Conservation (phyloP, 2,113 vertebrate genomes). For the Microcebus ravelobensis region DNA sequence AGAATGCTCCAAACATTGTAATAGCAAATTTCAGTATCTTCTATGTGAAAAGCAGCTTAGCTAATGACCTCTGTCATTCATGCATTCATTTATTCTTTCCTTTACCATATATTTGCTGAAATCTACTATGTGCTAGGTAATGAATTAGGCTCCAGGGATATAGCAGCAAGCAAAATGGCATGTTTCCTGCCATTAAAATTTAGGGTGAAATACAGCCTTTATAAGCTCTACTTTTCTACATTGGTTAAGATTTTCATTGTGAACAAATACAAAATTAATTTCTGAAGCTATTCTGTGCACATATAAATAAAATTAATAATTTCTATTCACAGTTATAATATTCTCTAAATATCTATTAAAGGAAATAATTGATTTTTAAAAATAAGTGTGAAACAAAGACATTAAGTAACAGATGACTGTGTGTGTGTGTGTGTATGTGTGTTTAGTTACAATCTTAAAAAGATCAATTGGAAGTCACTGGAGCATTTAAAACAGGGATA, state of each 20-base stretch:
- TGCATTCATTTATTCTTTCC: background rate
- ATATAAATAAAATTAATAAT: background rate
- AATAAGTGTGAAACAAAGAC: background rate
- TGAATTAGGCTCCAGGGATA: background rate
- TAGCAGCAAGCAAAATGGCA: background rate
- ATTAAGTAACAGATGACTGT: background rate
- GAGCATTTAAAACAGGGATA: background rate
- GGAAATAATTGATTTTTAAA: background rate
- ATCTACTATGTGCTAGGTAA: background rate
- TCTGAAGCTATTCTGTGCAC: background rate
- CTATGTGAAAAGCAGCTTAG: background rate
- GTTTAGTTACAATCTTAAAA: background rate
- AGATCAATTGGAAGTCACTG: background rate
- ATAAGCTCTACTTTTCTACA: background rate
- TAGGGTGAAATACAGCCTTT: background rate
- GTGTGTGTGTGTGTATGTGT: background rate
- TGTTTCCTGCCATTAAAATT: background rate
- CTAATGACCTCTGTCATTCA: background rate
- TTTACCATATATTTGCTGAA: background rate
- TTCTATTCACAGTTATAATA: background rate
- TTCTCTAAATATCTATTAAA: slow-evolving; percentile 19
- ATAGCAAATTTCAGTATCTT: background rate
- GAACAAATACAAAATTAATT: background rate
- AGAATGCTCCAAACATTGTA: background rate
- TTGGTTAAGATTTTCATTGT: background rate